Percentiles rank a stretch among this genome's conserved stretches.
These are phyloP conservation scores for Hippocampus guttulatus DNA, from an alignment of 2,113 vertebrate genomes.

Conservation along the genomic window DNA sequence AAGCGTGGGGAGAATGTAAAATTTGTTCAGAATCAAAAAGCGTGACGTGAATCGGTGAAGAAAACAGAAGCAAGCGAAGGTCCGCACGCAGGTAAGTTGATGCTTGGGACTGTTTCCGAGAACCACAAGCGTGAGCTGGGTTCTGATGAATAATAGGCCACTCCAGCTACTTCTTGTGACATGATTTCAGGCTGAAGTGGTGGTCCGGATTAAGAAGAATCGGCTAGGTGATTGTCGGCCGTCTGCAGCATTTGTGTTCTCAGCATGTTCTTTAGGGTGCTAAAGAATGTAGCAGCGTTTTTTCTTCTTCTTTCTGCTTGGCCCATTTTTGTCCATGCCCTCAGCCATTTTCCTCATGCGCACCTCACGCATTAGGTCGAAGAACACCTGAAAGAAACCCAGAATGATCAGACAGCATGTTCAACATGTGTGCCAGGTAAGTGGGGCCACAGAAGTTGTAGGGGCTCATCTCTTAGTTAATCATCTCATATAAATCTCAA, in stretches of 20 bases:
- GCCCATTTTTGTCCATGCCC: constrained; percentile 92
- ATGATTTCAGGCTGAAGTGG: neutral
- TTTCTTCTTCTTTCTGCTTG: constrained; percentile 92
- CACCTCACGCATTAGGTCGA: constrained; percentile 96
- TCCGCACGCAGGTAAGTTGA: neutral
- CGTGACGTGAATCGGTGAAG: neutral
- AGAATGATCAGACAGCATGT: neutral
- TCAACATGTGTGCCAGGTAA: neutral
- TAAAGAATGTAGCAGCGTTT: constrained; percentile 89
- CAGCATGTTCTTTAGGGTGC: constrained; percentile 28
- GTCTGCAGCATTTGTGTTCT: constrained; percentile 4
- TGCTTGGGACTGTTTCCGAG: neutral
- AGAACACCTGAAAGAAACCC: constrained; percentile 81
- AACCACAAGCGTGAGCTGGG: neutral
- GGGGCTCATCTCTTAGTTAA: no score
- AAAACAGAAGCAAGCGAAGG: neutral
- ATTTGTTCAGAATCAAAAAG: neutral
- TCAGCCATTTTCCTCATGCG: constrained; percentile 94
- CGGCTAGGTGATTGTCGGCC: neutral
- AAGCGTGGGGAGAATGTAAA: neutral
- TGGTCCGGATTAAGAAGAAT: neutral
- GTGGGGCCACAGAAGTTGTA: no score
- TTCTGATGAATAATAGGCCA: neutral
- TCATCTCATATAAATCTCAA: no score
- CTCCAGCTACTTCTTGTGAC: neutral